Conservation (phyloP, 2,113 vertebrate species). For the Nesogale talazaci region DNA sequence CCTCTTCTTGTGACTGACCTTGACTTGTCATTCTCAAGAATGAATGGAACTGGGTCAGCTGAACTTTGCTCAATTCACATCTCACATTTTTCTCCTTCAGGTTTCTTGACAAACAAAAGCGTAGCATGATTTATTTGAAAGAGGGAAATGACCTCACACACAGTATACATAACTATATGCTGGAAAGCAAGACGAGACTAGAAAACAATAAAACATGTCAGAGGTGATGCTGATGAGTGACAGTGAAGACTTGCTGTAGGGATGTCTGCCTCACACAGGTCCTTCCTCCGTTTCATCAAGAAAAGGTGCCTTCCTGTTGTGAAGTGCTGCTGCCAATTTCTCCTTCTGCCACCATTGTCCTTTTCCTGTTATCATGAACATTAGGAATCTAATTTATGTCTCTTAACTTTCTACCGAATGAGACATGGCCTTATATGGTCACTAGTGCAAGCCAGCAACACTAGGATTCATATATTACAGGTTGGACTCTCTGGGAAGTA, state of each 20-base stretch:
- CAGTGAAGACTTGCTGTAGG: not conserved
- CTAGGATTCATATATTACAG: not conserved
- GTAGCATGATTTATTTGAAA: conserved; percentile 70
- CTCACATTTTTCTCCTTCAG: conserved; percentile 53
- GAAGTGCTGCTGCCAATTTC: not conserved
- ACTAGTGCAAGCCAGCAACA: not conserved
- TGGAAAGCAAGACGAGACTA: conserved; percentile 26
- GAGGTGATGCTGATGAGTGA: not conserved
- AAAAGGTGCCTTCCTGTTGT: not conserved
- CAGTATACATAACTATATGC: conserved; percentile 61
- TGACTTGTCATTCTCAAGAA: conserved; percentile 62
- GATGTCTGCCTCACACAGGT: not conserved
- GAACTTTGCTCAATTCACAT: conserved; percentile 62
- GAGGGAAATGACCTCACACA: conserved; percentile 56
- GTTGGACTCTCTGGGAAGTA: not conserved
- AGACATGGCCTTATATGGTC: not conserved
- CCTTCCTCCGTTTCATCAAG: not conserved
- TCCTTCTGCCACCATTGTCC: rapidly evolving
- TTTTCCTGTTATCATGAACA: not conserved
- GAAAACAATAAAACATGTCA: conserved; percentile 44
- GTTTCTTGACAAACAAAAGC: conserved; percentile 71
- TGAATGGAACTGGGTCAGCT: conserved; percentile 68
- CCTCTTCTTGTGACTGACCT: conserved; percentile 67
- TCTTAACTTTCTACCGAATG: not conserved
- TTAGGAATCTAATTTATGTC: not conserved